Conservation (phyloP, 2,888 invertebrate species). For the Tenthredo livida region DNA sequence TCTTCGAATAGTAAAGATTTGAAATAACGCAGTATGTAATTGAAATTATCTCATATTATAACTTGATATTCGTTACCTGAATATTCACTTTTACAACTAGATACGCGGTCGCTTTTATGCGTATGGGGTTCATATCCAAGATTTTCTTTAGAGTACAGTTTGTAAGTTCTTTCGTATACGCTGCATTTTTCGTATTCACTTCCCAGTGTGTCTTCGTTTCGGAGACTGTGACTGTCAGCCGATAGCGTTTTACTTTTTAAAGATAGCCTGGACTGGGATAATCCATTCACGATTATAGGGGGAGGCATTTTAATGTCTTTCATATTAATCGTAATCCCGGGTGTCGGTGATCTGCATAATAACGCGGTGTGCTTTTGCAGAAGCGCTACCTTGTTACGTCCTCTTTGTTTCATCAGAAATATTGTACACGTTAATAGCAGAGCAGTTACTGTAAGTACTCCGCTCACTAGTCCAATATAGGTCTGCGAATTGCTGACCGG, state of each 20-base stretch:
- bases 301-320: constrained; percentile 82
- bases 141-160: constrained; percentile 71
- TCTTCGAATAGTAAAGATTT: background rate
- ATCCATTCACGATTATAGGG: constrained; percentile 81
- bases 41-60: constrained; percentile 1
- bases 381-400: constrained; percentile 83
- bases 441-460: constrained; percentile 84
- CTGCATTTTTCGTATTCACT: constrained; percentile 71
- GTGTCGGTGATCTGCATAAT: constrained; percentile 81
- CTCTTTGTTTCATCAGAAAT: constrained; percentile 83
- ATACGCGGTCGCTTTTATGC: constrained; percentile 70
- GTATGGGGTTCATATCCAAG: constrained; percentile 60
- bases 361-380: constrained; percentile 83
- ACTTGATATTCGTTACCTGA: constrained; percentile 69
- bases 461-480: constrained; percentile 80
- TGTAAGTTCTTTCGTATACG: constrained; percentile 72
- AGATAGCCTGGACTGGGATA: constrained; percentile 79
- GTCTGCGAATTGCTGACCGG: constrained; percentile 82
- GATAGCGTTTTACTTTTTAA: constrained; percentile 76
- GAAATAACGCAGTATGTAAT: background rate
- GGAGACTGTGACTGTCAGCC: constrained; percentile 63
- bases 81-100: constrained; percentile 81
- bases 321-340: constrained; percentile 81
- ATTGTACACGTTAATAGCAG: constrained; percentile 84
- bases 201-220: constrained; percentile 77